These are phyloP conservation scores for Etheostoma spectabile DNA, from an alignment of 2,113 vertebrate genomes.

Conservation along the genomic window DNA sequence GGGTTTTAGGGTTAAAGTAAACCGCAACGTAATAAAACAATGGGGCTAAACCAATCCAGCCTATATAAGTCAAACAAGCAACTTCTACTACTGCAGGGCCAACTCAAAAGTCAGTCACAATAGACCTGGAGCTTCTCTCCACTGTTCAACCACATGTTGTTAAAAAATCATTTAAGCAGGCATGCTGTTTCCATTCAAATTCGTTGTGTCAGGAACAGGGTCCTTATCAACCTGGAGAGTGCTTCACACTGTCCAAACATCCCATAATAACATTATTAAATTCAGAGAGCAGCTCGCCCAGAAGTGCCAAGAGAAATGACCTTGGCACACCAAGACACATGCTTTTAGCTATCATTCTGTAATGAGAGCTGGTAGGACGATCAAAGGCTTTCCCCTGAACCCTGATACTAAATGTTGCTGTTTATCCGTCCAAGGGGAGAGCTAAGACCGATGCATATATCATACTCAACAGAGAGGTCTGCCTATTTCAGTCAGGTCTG, in stretches of 20 bases:
- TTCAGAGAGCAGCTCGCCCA: slow-evolving; percentile 25
- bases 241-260: slow-evolving; percentile 15
- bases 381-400: slow-evolving; percentile 79
- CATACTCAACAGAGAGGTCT: slow-evolving; percentile 62
- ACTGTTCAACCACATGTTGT: neutral
- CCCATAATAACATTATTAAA: slow-evolving; percentile 40
- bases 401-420: slow-evolving; percentile 80
- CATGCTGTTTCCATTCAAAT: neutral
- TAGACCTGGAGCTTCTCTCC: too few relatives aligned
- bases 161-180: neutral
- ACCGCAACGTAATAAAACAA: neutral
- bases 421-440: slow-evolving; percentile 69
- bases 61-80: too few relatives aligned
- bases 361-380: slow-evolving; percentile 71
- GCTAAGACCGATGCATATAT: slow-evolving; percentile 58
- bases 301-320: slow-evolving; percentile 42
- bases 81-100: too few relatives aligned
- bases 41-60: neutral
- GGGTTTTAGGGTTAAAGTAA: neutral
- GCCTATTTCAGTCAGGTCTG: slow-evolving; percentile 44
- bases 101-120: too few relatives aligned
- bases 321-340: slow-evolving; percentile 54
- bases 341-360: slow-evolving; percentile 46
- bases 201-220: neutral
- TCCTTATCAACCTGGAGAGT: slow-evolving; percentile 23